These are phyloP conservation scores for Pseudonaja textilis DNA, from an alignment of 2,113 vertebrate genomes.

Conservation along the genomic window DNA sequence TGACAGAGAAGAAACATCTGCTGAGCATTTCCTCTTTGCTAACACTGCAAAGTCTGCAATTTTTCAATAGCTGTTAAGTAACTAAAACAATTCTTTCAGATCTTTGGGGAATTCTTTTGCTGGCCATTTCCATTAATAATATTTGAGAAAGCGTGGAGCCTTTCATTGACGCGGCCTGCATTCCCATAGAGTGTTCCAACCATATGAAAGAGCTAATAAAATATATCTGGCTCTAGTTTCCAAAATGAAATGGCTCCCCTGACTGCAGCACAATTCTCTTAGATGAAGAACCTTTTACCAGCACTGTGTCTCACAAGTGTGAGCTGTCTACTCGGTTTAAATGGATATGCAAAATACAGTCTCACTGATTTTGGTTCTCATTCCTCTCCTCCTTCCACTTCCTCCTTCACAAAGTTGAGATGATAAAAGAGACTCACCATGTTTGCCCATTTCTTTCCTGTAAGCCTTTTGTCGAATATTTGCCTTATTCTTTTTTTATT, in stretches of 20 bases:
- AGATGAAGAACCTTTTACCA: neutral
- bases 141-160: constrained; percentile 60
- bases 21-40: constrained; percentile 43
- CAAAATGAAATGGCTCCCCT: neutral
- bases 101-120: constrained; percentile 63
- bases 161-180: constrained; percentile 44
- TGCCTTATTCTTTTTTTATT: neutral
- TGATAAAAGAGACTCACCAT: neutral
- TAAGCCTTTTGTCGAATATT: neutral
- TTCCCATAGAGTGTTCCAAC: constrained; percentile 67
- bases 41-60: constrained; percentile 50
- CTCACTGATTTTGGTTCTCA: neutral
- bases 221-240: constrained; percentile 20
- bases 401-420: neutral
- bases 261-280: constrained; percentile 7
- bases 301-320: neutral
- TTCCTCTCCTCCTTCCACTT: neutral
- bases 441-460: neutral
- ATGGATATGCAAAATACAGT: neutral
- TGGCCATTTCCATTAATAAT: constrained; percentile 63
- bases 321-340: neutral
- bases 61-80: constrained; percentile 56
- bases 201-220: constrained; percentile 61
- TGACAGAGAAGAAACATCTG: constrained; percentile 47
- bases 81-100: constrained; percentile 43